Base-by-base conservation (phyloP, 2,113 vertebrate genomes). In the Alexandromys fortis region DNA sequence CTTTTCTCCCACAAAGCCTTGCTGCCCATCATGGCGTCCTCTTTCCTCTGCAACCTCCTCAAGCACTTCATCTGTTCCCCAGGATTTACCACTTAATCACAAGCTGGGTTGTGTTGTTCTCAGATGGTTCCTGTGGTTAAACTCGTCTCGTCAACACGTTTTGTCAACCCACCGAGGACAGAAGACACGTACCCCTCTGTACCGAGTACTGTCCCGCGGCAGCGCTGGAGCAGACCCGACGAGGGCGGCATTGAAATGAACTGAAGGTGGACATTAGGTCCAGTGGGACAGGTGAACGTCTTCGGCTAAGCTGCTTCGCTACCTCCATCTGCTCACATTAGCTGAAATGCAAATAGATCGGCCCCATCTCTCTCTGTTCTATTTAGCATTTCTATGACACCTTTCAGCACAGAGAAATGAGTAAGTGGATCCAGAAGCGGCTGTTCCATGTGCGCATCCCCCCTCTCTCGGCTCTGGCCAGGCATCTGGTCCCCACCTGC, bases 341-440 rank as follows among this genome's bases (percentile, higher is more conserved):
- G 83, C 89, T 5, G 0, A 96, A 95, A 97, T 96, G 95, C 97
- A 96, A 97, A 97, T 96, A 94, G 93, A 92, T 95, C 47, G 91
- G 91, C 89, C 68, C 35, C 94, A 83, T 95, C 86, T 79, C 93
- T 96, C 95, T 94, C 61, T 83, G 86, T 94, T 95, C 96, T 98
- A 92, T 95, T 97, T 96, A 97, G 97, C 97, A 98, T 96, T 96
- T 97, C 95, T 97, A 96, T 96, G 97, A 97, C 97, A 98, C 97
- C 96, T 98, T 97, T 98, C 97, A 97, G 86, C 97, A 91, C 97
- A 92, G 94, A 97, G 87, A 90, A 70, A 85, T 89, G 92, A 97
- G 82, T 97, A 98, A 98, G 96, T 98, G 91, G 94, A 97, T 97
- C 90, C 97, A 98, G 97, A 97, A 98, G 97, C 73, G 96, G 92